These are phyloP conservation scores for Perca schrenkii DNA, from an alignment of 2,113 vertebrate genomes.

Conservation along the genomic window DNA sequence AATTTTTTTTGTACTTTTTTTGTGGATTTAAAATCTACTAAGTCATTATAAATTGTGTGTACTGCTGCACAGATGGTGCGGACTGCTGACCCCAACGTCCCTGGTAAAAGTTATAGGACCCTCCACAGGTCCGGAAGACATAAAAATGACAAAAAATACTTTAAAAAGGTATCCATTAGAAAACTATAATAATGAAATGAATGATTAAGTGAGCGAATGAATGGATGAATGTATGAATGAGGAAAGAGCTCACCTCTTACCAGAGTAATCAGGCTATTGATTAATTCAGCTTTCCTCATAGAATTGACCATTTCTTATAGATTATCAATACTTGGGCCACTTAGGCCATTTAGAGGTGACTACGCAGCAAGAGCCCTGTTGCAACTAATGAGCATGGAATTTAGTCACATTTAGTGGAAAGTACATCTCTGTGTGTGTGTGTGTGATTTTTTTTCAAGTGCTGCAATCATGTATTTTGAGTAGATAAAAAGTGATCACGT, in stretches of 20 bases:
- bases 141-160: background rate
- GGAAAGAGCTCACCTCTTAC: constrained; percentile 29
- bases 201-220: constrained; percentile 26
- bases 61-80: background rate
- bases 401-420: constrained; percentile 56
- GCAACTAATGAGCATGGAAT: constrained; percentile 64
- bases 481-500: constrained; percentile 31
- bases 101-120: background rate
- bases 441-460: constrained; percentile 18
- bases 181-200: constrained; percentile 17
- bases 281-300: constrained; percentile 63
- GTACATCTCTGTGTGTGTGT: constrained; percentile 6
- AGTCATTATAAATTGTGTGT: background rate
- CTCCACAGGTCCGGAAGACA: background rate
- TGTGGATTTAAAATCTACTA: background rate
- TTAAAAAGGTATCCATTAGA: background rate
- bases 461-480: constrained; percentile 25
- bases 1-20: background rate
- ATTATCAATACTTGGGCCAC: constrained; percentile 74
- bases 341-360: constrained; percentile 72
- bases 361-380: constrained; percentile 52
- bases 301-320: constrained; percentile 73
- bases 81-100: background rate
- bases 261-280: constrained; percentile 66
- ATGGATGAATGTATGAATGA: constrained; percentile 46